Evolutionary conservation across 2,797 vertebrate species (phyloP), one percentile per base, ranked within the genome.

Genomic region (Ficedula albicollis): DNA sequence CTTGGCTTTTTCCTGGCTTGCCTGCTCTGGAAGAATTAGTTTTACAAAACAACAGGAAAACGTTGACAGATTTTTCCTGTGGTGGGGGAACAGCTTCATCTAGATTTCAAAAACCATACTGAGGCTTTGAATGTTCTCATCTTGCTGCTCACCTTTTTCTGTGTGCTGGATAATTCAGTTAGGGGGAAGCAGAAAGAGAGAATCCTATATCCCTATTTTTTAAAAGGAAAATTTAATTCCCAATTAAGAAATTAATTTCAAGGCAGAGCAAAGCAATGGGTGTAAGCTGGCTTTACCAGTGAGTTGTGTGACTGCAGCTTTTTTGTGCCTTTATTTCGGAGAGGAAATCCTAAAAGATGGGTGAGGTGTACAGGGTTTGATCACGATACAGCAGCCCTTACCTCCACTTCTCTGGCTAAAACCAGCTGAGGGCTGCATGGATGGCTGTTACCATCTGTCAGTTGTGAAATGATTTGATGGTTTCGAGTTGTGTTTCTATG

Each of bases 401-500:
- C 81, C 84, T 95, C 55, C 34, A 15, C 1, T 0, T 62, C 2
- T 11, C 82, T 66, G 87, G 66, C 72, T 77, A 67, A 83, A 87
- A 85, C 66, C 78, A 54, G 84, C 49, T 46, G 69, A 77, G 80
- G 46, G 46, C 73, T 85, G 82, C 5, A 1, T 41, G 18, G 58
- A 79, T 52, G 84, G 78, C 75, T 79, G 62, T 85, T 86, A 52
- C 69, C 82, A 84, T 87, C 87, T 86, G 66, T 55, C 30, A 14
- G 64, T 46, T 86, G 73, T 59, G 95, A 93, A 93, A 92, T 43
- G 17, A 88, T 81, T 92, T 79, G 82, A 54, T 82, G 44, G 73
- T 79, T 94, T 91, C 0, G 6, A 89, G 75, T 75, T 78, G n/a
- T 66, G 62, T 76, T 96, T 96, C 87, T 78, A 26, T 36, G 84